Evolutionary conservation across 2,888 invertebrate genomes (phyloP).

Genomic region (Callosobruchus maculatus): DNA sequence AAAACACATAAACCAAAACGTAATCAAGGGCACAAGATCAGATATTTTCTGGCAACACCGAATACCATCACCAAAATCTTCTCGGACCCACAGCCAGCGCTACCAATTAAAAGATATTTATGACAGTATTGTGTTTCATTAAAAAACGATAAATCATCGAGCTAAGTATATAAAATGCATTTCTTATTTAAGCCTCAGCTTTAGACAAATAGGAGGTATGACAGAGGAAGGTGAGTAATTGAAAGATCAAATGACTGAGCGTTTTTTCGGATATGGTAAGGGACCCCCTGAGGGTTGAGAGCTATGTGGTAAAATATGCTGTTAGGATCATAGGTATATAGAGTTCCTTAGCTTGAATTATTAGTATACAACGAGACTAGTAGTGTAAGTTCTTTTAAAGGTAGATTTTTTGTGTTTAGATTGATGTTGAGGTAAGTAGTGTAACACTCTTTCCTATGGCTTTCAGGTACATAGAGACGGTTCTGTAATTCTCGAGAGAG

Average conservation of each 20-base stretch:
- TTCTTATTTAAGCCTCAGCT: not conserved
- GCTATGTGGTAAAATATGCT: not conserved
- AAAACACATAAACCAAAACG: not conserved
- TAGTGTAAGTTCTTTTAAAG: too few relatives aligned
- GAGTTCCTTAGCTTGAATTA: too few relatives aligned
- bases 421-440: too few relatives aligned
- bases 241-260: not conserved
- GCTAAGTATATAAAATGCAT: not conserved
- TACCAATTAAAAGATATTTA: slow-evolving; percentile 2
- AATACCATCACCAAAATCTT: not conserved
- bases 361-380: too few relatives aligned
- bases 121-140: slow-evolving; percentile 2
- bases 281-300: not conserved
- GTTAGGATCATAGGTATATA: too few relatives aligned
- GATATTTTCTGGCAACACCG: not conserved
- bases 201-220: not conserved
- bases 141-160: not conserved
- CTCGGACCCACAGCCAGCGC: not conserved
- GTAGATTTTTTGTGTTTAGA: too few relatives aligned
- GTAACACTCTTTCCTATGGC: too few relatives aligned
- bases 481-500: too few relatives aligned
- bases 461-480: too few relatives aligned
- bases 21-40: not conserved
- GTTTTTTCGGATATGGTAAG: not conserved
- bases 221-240: not conserved